phyloP scores from a whole-genome alignment of 2,797 vertebrate genomes.

The Poeciliopsis paucimaculata region DNA sequence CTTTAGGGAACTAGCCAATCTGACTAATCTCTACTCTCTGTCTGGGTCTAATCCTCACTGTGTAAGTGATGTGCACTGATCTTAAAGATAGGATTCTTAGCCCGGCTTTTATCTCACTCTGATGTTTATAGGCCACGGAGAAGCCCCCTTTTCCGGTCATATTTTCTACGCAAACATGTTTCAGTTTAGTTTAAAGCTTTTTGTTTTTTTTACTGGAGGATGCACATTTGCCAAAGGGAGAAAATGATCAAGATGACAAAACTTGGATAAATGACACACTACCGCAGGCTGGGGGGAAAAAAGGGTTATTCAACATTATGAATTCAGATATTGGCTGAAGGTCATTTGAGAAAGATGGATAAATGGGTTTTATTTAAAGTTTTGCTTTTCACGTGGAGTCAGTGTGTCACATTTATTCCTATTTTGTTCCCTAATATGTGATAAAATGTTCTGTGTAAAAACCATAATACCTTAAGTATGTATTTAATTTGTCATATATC shows the following conservation, averaged over 20 bases:
- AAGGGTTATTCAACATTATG: conserved; percentile 22
- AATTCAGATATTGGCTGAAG: conserved; percentile 17
- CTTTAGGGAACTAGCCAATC: conserved; percentile 47
- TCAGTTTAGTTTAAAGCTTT: background rate
- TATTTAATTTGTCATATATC: background rate
- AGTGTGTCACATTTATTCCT: background rate
- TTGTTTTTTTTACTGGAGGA: conserved; percentile 12
- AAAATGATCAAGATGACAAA: conserved; percentile 5
- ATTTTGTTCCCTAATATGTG: background rate
- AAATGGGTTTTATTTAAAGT: conserved; percentile 6
- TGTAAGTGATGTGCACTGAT: conserved; percentile 53
- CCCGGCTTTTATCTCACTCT: conserved; percentile 31
- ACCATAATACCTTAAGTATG: background rate
- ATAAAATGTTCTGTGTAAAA: background rate
- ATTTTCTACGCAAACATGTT: conserved; percentile 43
- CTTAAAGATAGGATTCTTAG: conserved; percentile 46
- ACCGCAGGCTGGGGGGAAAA: conserved; percentile 9
- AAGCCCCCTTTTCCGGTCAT: conserved; percentile 9
- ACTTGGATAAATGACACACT: conserved; percentile 24
- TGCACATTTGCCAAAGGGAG: conserved; percentile 24
- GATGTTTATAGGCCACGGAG: conserved; percentile 27
- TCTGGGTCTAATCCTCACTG: conserved; percentile 49
- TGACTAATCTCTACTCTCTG: conserved; percentile 52
- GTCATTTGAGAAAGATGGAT: conserved; percentile 22
- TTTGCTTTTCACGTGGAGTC: conserved; percentile 3